Percentiles rank a stretch among this genome's conserved stretches.
Evolutionary conservation across 2,797 vertebrate genomes (phyloP).

Genomic region (Moxostoma hubbsi): DNA sequence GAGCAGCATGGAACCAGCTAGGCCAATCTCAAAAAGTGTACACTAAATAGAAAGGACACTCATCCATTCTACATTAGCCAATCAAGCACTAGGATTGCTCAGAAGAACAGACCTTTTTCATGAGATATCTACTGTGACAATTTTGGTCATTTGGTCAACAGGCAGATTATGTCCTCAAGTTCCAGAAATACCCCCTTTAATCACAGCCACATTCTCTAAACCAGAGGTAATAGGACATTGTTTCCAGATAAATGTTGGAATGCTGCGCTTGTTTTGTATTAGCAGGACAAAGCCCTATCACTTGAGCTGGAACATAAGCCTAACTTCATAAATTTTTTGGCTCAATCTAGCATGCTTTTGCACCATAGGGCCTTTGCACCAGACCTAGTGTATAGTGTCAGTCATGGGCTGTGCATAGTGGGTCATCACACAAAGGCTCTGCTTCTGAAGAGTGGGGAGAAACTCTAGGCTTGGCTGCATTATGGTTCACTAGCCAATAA

Average conservation of each 20-base stretch:
- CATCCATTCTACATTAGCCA: background rate
- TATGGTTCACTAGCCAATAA: constrained; percentile 2
- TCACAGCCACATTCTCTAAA: constrained; percentile 58
- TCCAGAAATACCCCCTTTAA: constrained; percentile 1
- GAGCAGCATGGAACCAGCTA: background rate
- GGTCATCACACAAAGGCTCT: constrained; percentile 42
- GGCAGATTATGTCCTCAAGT: constrained; percentile 8
- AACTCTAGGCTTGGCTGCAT: constrained; percentile 1
- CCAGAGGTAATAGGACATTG: constrained; percentile 70
- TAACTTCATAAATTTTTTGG: constrained; percentile 70
- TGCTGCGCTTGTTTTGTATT: constrained; percentile 68
- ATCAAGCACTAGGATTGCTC: background rate
- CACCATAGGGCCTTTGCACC: constrained; percentile 28
- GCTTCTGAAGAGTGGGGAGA: constrained; percentile 10
- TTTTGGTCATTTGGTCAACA: background rate
- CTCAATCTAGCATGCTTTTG: constrained; percentile 30
- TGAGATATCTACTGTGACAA: constrained; percentile 1
- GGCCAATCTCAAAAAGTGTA: background rate
- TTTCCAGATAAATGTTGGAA: constrained; percentile 66
- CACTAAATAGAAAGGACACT: background rate
- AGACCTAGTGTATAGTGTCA: constrained; percentile 63
- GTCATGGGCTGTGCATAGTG: constrained; percentile 45
- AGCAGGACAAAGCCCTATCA: constrained; percentile 67
- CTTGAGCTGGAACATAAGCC: constrained; percentile 64
- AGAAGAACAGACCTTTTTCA: constrained; percentile 1